These are phyloP conservation scores for Lasioglossum villosulum DNA, from an alignment of 2,888 invertebrate species.

Conservation along the genomic window DNA sequence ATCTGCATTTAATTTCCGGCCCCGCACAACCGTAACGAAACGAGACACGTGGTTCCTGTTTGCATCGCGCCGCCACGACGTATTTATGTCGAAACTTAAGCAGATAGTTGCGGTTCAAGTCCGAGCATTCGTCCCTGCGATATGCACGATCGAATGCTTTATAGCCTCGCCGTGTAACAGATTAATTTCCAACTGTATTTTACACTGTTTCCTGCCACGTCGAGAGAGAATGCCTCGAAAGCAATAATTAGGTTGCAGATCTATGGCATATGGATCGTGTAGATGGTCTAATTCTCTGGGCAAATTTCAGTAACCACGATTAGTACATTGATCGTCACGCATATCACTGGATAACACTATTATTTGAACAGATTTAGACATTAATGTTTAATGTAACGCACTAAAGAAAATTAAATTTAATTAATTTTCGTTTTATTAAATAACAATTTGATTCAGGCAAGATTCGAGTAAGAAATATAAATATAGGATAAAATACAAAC, in stretches of 20 bases:
- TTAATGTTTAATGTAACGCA: too few relatives aligned
- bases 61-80: conserved; percentile 30
- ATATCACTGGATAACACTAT: too few relatives aligned
- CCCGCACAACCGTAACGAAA: conserved; percentile 34
- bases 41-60: conserved; percentile 38
- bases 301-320: not conserved
- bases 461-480: not conserved
- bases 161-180: not conserved
- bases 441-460: not conserved
- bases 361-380: too few relatives aligned
- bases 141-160: conserved; percentile 23
- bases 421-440: not conserved
- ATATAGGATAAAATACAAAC: not conserved
- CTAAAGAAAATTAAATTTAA: not conserved
- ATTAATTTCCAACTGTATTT: conserved; percentile 5
- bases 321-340: not conserved
- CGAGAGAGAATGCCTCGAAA: not conserved
- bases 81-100: conserved; percentile 68
- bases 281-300: not conserved
- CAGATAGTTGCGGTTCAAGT: conserved; percentile 33
- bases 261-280: not conserved
- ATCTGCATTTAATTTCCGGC: conserved; percentile 60
- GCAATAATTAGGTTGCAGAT: not conserved
- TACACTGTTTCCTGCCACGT: not conserved
- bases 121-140: conserved; percentile 22